Conservation (phyloP, 2,888 invertebrate genomes). For the Microctonus brassicae region DNA sequence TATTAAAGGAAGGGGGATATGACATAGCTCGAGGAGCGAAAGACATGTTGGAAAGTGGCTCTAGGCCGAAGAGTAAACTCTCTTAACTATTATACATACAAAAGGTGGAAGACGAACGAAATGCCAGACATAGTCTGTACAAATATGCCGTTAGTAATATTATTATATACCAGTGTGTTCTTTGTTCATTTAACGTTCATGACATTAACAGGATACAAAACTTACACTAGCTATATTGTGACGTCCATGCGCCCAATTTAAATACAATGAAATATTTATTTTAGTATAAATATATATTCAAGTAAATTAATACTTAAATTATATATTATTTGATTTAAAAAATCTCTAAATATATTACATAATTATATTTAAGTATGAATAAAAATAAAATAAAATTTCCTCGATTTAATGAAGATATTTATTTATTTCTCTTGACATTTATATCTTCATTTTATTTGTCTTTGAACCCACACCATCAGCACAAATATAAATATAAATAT, state of each 20-base stretch:
- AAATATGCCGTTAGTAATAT: constrained; percentile 41
- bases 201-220: constrained; percentile 29
- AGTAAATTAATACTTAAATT: too few species aligned
- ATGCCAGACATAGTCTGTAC: constrained; percentile 37
- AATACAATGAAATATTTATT: neutral
- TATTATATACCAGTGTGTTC: constrained; percentile 23
- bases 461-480: constrained; percentile 7
- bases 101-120: constrained; percentile 27
- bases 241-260: neutral
- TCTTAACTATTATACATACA: constrained; percentile 33
- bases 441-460: constrained; percentile 17
- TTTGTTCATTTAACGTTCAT: constrained; percentile 27
- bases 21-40: constrained; percentile 40
- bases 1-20: constrained; percentile 34
- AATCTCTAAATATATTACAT: neutral
- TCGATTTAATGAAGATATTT: neutral
- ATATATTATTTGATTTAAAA: neutral
- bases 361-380: neutral
- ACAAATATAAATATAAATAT: neutral
- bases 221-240: constrained; percentile 1
- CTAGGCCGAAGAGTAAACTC: constrained; percentile 67
- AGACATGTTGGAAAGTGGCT: constrained; percentile 51
- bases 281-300: neutral
- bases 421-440: constrained; percentile 19
- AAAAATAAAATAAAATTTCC: constrained; percentile 8